Base-by-base conservation (phyloP, 2,113 vertebrate genomes). In the Cryptoleucopteryx plumbea region DNA sequence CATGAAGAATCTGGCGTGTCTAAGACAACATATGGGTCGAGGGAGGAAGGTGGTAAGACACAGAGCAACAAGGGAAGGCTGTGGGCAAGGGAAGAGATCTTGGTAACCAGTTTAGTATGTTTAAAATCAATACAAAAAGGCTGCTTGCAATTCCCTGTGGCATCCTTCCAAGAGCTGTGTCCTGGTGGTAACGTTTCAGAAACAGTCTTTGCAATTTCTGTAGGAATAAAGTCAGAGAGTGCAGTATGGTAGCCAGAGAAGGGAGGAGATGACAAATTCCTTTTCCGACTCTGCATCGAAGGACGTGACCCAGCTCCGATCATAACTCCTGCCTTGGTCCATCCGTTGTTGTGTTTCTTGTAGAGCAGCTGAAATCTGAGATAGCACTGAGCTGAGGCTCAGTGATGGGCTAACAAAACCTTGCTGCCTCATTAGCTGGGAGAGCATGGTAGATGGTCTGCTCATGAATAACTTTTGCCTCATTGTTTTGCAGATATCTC, bases 401-500 rank as follows among this genome's bases (percentile, higher is more conserved):
- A 1, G 73, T 3, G 25, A 10, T 9, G 34, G 79, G 17, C 43
- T 36, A 4, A 22, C 17, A 5, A 48, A 43, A 20, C 47, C 59
- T 42, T 3, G 25, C n/a, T 45, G 66, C 52, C 21, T 32, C 4
- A 2, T 32, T 42, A 50, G 77, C 62, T 2, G 0, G 36, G 38
- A 62, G 31, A 23, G 20, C 3, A 1, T 4, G 5, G 47, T 25
- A 34, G 34, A 25, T 19, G 31, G 7, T 63, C 21, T 86, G 75
- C 79, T 77, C 18, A 3, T 7, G 1, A 72, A 19, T 74, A 86
- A 82, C 50, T 0, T 66, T 47, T 68, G 43, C 59, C 82, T 67
- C 6, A 3, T 95, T 2, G 3, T 87, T 95, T 91, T 63, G 36
- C 97, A 99, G 99, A 99, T 99, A 92, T 99, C 99, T 86, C 98